These are phyloP conservation scores for Linepithema humile DNA, from an alignment of 1,140 invertebrate species.

Conservation along the genomic window DNA sequence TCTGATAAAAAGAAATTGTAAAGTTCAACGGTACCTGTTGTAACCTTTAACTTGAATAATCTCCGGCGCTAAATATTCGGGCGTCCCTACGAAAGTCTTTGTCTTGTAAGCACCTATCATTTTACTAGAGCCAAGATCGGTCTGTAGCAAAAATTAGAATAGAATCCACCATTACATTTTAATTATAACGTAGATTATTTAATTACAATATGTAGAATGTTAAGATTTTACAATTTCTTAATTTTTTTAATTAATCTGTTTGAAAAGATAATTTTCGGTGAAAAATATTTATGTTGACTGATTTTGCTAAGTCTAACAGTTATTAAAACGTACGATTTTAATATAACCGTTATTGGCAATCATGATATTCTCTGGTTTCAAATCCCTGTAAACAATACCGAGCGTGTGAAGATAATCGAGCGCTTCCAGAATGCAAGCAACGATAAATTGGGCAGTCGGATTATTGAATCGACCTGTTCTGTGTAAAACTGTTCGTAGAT, in stretches of 20 bases:
- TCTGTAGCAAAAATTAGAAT: slow-evolving; percentile 82
- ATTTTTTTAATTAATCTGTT: no score
- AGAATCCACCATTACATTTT: neutral
- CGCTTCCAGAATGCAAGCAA: slow-evolving; percentile 91
- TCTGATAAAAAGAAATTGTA: neutral
- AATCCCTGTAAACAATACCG: slow-evolving; percentile 90
- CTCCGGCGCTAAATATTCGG: slow-evolving; percentile 83
- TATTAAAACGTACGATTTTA: slow-evolving; percentile 87
- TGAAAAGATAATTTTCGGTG: no score
- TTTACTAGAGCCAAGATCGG: slow-evolving; percentile 96
- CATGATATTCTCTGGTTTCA: slow-evolving; percentile 93
- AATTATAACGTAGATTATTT: neutral
- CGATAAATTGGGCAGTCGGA: slow-evolving; percentile 89
- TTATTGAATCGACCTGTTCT: slow-evolving; percentile 90
- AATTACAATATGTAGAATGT: no score
- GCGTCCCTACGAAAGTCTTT: slow-evolving; percentile 96
- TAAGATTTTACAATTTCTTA: no score
- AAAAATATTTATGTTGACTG: no score
- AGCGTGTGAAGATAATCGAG: slow-evolving; percentile 91
- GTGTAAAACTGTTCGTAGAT: slow-evolving; percentile 93
- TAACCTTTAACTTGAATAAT: slow-evolving; percentile 83
- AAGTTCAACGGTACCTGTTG: slow-evolving; percentile 79
- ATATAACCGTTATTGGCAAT: slow-evolving; percentile 90
- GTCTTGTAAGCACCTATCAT: slow-evolving; percentile 90
- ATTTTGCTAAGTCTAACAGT: neutral